These are phyloP conservation scores for Marisa cornuarietis DNA, from an alignment of 1,140 invertebrate genomes.

Conservation along the genomic window DNA sequence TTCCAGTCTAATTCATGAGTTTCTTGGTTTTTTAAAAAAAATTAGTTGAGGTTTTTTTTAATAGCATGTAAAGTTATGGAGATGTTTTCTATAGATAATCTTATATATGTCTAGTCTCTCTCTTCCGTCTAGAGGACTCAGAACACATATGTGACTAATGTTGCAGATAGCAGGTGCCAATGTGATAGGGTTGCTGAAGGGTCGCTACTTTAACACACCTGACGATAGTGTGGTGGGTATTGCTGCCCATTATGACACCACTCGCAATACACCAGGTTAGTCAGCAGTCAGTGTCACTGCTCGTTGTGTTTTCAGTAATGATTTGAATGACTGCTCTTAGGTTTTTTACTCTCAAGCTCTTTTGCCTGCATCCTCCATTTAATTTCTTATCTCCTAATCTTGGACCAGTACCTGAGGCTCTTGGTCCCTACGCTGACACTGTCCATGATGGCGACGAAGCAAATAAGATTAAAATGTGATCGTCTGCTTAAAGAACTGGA, in stretches of 20 bases:
- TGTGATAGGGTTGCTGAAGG: slow-evolving; percentile 33
- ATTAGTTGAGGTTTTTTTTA: background rate
- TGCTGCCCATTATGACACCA: slow-evolving; percentile 37
- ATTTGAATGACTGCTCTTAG: no score
- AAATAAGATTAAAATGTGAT: no score
- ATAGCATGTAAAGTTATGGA: no score
- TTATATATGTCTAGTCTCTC: no score
- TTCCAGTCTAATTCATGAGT: background rate
- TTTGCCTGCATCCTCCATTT: background rate
- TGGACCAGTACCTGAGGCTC: background rate
- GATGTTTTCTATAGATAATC: no score
- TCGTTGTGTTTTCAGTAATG: no score
- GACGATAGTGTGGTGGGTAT: slow-evolving; percentile 29
- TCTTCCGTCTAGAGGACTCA: no score
- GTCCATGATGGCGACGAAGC: no score
- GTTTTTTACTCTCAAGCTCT: no score
- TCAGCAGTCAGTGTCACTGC: background rate
- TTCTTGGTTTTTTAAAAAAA: background rate
- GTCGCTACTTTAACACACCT: slow-evolving; percentile 29
- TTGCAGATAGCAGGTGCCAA: slow-evolving; percentile 28
- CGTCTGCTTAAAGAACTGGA: no score
- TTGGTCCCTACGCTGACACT: no score
- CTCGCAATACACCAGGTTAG: slow-evolving; percentile 28
- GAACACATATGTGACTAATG: no score
- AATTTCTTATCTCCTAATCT: background rate